Conservation (phyloP, 2,113 vertebrate species). For the Thamnaconus septentrionalis region DNA sequence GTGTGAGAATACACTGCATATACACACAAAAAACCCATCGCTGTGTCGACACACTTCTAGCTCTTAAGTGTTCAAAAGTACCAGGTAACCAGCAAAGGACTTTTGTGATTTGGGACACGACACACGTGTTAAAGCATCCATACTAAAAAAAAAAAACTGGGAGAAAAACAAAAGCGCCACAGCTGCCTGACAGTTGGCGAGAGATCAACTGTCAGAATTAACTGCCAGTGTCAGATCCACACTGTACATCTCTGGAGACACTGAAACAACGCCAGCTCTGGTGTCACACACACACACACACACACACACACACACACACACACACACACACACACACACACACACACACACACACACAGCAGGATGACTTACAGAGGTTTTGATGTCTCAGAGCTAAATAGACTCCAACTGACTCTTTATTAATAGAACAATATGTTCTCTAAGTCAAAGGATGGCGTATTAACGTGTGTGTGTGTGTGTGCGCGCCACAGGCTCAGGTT, state of each 20-base stretch:
- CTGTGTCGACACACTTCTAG: too few relatives aligned
- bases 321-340: too few relatives aligned
- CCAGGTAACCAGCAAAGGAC: too few relatives aligned
- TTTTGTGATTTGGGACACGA: too few relatives aligned
- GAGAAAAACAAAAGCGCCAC: slow-evolving; percentile 48
- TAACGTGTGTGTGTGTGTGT: not conserved
- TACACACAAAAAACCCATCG: too few relatives aligned
- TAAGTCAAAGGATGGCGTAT: slow-evolving; percentile 1
- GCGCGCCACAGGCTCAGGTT: slow-evolving; percentile 24
- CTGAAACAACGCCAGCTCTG: slow-evolving; percentile 41
- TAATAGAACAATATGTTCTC: slow-evolving; percentile 37
- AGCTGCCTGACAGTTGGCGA: slow-evolving; percentile 61
- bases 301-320: slow-evolving; percentile 3
- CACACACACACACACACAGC: too few relatives aligned
- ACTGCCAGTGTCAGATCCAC: slow-evolving; percentile 65
- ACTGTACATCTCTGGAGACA: slow-evolving; percentile 60
- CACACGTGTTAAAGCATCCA: slow-evolving; percentile 17
- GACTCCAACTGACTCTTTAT: slow-evolving; percentile 35
- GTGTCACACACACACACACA: slow-evolving; percentile 29
- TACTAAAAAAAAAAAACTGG: slow-evolving; percentile 25
- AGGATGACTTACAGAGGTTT: slow-evolving; percentile 1
- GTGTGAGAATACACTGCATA: too few relatives aligned
- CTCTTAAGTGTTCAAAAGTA: too few relatives aligned
- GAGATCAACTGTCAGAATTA: slow-evolving; percentile 70
- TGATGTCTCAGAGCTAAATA: slow-evolving; percentile 29